Evolutionary conservation across 2,113 vertebrate genomes (phyloP).

Genomic region (Myiozetetes cayanensis): DNA sequence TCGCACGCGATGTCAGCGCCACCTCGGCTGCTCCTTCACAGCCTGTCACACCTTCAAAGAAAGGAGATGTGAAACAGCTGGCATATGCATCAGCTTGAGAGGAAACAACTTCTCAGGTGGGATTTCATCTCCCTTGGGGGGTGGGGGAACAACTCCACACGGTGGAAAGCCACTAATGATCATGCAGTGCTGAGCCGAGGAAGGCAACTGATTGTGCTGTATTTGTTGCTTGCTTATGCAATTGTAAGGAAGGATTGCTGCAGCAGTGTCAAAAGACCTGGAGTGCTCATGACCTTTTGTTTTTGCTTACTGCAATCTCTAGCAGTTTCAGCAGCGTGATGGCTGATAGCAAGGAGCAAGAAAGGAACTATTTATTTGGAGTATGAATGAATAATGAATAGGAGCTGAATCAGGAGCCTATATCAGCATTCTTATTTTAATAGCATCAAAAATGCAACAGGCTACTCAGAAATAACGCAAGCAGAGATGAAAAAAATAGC

Average conservation of each 20-base stretch:
- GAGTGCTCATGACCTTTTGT: not conserved
- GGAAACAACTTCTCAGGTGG: not conserved
- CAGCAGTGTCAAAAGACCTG: not conserved
- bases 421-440: not conserved
- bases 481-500: not conserved
- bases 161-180: conserved; percentile 2
- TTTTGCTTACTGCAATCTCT: not conserved
- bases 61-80: not conserved
- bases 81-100: not conserved
- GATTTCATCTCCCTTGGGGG: conserved; percentile 9
- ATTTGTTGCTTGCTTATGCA: not conserved
- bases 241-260: not conserved
- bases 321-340: not conserved
- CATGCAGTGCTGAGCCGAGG: not conserved
- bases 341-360: not conserved
- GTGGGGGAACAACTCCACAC: not conserved
- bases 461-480: not conserved
- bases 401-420: not conserved
- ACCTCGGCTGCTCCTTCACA: not conserved
- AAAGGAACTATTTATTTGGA: not conserved
- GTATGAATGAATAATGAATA: not conserved
- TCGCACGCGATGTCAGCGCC: conserved; percentile 20
- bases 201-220: not conserved
- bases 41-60: not conserved
- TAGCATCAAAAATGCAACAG: not conserved